Conservation (phyloP, 2,797 vertebrate species). For the Chromobotia macracanthus region DNA sequence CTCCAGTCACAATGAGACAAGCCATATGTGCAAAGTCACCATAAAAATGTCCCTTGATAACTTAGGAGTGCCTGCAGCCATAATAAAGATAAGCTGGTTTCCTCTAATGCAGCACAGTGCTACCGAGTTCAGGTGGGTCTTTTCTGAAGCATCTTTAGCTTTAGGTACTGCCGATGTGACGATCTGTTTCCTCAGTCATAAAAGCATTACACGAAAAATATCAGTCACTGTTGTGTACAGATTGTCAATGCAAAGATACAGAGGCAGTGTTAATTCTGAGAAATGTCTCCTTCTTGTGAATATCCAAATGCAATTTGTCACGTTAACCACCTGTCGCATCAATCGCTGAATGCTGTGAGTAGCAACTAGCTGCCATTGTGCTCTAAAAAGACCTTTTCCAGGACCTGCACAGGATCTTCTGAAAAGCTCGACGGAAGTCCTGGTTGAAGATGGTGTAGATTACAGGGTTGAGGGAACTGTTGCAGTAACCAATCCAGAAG, state of each 20-base stretch:
- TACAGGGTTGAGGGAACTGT: slow-evolving; percentile 96
- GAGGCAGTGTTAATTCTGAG: slow-evolving; percentile 29
- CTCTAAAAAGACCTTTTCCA: slow-evolving; percentile 86
- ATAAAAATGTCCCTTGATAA: slow-evolving; percentile 59
- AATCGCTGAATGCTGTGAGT: slow-evolving; percentile 8
- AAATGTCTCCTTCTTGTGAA: slow-evolving; percentile 23
- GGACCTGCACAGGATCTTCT: slow-evolving; percentile 91
- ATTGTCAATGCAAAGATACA: slow-evolving; percentile 75
- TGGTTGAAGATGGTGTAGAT: slow-evolving; percentile 99
- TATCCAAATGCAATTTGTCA: neutral
- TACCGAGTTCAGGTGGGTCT: slow-evolving; percentile 27
- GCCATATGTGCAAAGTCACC: slow-evolving; percentile 61
- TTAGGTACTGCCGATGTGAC: slow-evolving; percentile 38
- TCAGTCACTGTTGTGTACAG: slow-evolving; percentile 59
- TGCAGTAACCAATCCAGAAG: slow-evolving; percentile 98
- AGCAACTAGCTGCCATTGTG: slow-evolving; percentile 29
- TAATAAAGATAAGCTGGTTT: slow-evolving; percentile 57
- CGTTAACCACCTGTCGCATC: slow-evolving; percentile 3
- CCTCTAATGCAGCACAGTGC: slow-evolving; percentile 52
- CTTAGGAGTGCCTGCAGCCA: slow-evolving; percentile 55
- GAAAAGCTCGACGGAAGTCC: slow-evolving; percentile 94
- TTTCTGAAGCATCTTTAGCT: slow-evolving; percentile 47
- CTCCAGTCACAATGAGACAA: slow-evolving; percentile 55
- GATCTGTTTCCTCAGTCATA: too few relatives aligned
- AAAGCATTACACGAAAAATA: slow-evolving; percentile 41